Percentiles rank a stretch among this genome's conserved stretches.
phyloP scores from a whole-genome alignment of 2,888 invertebrate genomes.

The Bugula neritina region DNA sequence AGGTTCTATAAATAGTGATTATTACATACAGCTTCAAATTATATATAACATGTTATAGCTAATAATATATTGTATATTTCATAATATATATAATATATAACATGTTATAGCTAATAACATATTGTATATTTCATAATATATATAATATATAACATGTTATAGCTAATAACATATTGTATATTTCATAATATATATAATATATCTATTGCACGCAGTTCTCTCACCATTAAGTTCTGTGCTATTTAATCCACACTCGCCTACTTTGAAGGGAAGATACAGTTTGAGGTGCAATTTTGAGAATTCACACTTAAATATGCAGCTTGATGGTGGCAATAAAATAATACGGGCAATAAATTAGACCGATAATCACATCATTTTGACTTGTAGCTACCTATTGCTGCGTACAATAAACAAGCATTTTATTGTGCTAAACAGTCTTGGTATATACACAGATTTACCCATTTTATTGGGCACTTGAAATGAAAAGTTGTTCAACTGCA shows the following conservation, averaged over 20 bases:
- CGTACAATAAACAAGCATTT: slow-evolving; percentile 8
- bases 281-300: not conserved
- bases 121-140: no score
- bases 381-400: not conserved
- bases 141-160: no score
- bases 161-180: no score
- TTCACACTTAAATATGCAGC: slow-evolving; percentile 17
- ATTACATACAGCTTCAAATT: no score
- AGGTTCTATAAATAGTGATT: no score
- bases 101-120: no score
- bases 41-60: no score
- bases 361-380: slow-evolving; percentile 22
- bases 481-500: not conserved
- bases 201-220: no score
- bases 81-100: no score
- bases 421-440: not conserved
- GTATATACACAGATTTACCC: not conserved
- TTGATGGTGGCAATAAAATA: slow-evolving; percentile 20
- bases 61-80: no score
- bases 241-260: not conserved
- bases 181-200: no score
- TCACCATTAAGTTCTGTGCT: no score
- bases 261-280: not conserved
- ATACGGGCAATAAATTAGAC: slow-evolving; percentile 14
- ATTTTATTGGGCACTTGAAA: not conserved